These are phyloP conservation scores for Calonectris borealis DNA, from an alignment of 2,113 vertebrate species.

Conservation along the genomic window DNA sequence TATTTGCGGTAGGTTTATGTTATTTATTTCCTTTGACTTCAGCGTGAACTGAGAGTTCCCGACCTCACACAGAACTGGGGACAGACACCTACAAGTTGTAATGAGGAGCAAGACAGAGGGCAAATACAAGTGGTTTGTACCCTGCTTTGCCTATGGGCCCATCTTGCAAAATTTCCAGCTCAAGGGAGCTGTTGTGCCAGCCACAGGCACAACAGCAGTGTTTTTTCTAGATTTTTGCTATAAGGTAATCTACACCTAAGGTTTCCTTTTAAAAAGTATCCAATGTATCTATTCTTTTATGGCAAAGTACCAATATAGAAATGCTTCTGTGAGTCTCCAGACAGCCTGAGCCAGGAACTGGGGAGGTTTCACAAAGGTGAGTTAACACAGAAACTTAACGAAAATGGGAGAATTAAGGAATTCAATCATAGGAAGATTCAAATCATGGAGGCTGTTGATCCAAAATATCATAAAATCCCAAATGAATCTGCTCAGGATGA, in stretches of 20 bases:
- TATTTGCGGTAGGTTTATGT: neutral
- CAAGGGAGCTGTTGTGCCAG: no score
- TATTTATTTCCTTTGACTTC: neutral
- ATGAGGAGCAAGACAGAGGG: neutral
- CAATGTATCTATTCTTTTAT: neutral
- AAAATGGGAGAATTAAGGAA: neutral
- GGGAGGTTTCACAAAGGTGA: neutral
- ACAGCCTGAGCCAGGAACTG: neutral
- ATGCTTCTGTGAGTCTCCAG: neutral
- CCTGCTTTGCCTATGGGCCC: neutral
- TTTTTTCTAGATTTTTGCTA: neutral
- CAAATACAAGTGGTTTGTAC: neutral
- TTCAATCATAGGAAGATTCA: neutral
- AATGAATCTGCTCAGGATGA: neutral
- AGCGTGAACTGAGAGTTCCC: neutral
- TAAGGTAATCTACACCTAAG: neutral
- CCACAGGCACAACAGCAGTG: no score
- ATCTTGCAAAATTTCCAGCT: neutral
- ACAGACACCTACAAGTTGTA: accelerated
- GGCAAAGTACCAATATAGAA: neutral
- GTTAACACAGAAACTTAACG: neutral
- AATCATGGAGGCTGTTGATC: neutral
- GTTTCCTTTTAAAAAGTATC: neutral
- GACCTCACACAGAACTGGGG: neutral
- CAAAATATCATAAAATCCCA: neutral